phyloP scores from a whole-genome alignment of 2,888 invertebrate genomes.

The Limnephilus marmoratus region DNA sequence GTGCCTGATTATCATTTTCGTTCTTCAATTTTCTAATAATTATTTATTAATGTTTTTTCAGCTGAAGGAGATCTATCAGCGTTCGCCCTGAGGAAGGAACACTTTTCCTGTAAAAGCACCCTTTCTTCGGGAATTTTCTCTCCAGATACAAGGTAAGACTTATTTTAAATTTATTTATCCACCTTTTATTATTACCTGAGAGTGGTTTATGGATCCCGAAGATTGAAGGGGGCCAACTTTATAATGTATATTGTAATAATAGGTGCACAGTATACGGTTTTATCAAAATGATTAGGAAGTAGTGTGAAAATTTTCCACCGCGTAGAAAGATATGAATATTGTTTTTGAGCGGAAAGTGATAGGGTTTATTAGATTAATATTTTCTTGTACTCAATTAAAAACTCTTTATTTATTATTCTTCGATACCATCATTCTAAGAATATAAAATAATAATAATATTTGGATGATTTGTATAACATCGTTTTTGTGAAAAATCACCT shows the following conservation, averaged over 20 bases:
- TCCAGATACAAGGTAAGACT: constrained; percentile 79
- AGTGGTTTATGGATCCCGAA: neutral
- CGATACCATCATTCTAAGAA: too few species aligned
- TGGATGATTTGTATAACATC: too few species aligned
- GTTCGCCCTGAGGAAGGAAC: constrained; percentile 88
- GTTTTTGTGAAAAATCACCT: too few species aligned
- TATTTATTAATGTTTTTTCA: constrained; percentile 76
- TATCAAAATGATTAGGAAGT: neutral
- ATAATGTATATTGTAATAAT: neutral
- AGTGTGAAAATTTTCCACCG: neutral
- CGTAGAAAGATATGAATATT: neutral
- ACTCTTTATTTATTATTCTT: neutral
- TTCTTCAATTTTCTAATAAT: neutral
- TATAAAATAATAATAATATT: too few species aligned
- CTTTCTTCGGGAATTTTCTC: constrained; percentile 87
- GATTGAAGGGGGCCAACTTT: neutral
- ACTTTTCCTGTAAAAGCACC: constrained; percentile 84
- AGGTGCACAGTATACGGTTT: neutral
- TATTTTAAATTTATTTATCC: neutral
- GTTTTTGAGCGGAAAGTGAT: neutral
- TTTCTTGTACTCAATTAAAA: neutral
- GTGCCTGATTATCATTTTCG: neutral
- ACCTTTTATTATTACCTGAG: neutral
- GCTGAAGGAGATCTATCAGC: constrained; percentile 94
- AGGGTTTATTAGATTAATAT: neutral